These are phyloP conservation scores for Microchirus variegatus DNA, from an alignment of 2,797 vertebrate genomes.

Conservation along the genomic window DNA sequence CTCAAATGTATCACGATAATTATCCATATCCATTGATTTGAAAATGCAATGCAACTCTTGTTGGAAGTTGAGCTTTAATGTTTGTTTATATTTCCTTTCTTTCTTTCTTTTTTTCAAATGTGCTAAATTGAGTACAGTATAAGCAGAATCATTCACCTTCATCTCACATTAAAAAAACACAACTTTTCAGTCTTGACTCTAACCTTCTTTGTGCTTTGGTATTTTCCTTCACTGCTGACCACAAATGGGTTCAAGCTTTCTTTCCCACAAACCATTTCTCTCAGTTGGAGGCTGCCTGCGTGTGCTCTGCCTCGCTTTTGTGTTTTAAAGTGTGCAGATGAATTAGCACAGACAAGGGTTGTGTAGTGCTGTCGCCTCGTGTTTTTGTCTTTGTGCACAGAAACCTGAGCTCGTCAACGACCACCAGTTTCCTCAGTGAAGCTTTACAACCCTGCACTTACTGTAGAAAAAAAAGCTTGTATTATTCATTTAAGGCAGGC, in stretches of 20 bases:
- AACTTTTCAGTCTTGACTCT: conserved; percentile 27
- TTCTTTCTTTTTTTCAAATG: background rate
- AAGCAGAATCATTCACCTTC: conserved; percentile 12
- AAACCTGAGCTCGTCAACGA: conserved; percentile 39
- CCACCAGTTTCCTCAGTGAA: conserved; percentile 29
- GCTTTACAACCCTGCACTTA: conserved; percentile 51
- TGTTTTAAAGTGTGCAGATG: conserved; percentile 15
- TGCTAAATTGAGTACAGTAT: conserved; percentile 3
- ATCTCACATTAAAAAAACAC: conserved; percentile 10
- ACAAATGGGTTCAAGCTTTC: conserved; percentile 31
- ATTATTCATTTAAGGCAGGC: conserved; percentile 68
- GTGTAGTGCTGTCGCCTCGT: background rate
- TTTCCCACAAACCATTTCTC: conserved; percentile 26
- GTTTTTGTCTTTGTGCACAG: conserved; percentile 20
- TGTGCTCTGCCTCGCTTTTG: background rate
- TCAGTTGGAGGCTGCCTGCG: conserved; percentile 15
- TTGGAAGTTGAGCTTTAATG: too few species aligned
- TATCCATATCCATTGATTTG: too few species aligned
- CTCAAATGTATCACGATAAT: too few species aligned
- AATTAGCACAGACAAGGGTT: conserved; percentile 30
- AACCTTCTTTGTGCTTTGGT: conserved; percentile 38
- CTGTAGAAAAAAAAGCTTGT: conserved; percentile 51
- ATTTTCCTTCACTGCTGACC: conserved; percentile 34
- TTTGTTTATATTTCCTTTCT: background rate
- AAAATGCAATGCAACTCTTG: too few species aligned